Conservation (phyloP, 2,888 invertebrate species). For the Mesoligia furuncula region DNA sequence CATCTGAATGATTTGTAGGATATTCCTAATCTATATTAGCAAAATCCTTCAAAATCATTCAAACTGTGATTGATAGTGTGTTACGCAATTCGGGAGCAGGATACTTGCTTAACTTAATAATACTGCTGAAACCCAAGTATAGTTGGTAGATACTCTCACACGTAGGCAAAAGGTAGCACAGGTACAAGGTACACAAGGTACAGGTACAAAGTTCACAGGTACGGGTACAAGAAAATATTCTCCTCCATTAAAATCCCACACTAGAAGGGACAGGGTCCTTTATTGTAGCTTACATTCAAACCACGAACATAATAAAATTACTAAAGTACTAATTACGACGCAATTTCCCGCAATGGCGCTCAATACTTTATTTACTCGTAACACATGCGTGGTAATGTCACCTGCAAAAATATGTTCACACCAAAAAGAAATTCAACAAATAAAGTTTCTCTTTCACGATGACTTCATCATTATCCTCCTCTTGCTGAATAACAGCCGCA, state of each 20-base stretch:
- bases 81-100: too few species aligned
- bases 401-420: neutral
- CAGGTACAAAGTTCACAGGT: too few species aligned
- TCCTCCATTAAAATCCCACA: constrained; percentile 23
- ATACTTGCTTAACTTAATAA: too few species aligned
- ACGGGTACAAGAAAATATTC: constrained; percentile 16
- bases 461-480: neutral
- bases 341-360: constrained; percentile 32
- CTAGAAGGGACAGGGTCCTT: constrained; percentile 3
- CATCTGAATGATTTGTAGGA: too few species aligned
- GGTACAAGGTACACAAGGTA: too few species aligned
- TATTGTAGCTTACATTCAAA: constrained; percentile 30
- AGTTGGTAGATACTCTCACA: too few species aligned
- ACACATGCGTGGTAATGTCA: constrained; percentile 22
- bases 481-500: too few species aligned
- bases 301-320: constrained; percentile 44
- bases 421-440: neutral
- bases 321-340: constrained; percentile 35
- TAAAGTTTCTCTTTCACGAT: neutral
- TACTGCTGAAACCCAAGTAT: too few species aligned
- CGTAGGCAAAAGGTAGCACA: too few species aligned
- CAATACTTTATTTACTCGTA: constrained; percentile 43
- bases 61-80: too few species aligned
- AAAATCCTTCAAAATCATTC: too few species aligned
- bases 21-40: too few species aligned